Conservation (phyloP, 2,888 invertebrate genomes). For the Nebria salina region DNA sequence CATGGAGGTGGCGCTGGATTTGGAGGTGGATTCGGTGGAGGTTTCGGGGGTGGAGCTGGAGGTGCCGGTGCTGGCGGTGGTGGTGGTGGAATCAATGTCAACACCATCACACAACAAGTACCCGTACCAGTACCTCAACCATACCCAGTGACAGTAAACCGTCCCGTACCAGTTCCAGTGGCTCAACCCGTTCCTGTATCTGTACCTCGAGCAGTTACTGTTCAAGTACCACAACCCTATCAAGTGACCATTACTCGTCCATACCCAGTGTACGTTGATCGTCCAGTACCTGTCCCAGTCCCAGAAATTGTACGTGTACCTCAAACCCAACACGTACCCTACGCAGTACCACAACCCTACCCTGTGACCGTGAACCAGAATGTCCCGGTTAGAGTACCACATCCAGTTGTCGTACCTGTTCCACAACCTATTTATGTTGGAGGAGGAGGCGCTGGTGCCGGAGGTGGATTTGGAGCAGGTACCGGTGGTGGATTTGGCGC, state of each 20-base stretch:
- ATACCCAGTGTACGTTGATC: conserved; percentile 58
- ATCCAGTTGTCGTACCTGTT: conserved; percentile 66
- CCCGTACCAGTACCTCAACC: conserved; percentile 60
- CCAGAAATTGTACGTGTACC: conserved; percentile 65
- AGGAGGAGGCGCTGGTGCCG: conserved; percentile 51
- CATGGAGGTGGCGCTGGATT: conserved; percentile 45
- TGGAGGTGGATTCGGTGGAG: conserved; percentile 44
- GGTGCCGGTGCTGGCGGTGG: conserved; percentile 20
- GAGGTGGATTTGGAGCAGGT: conserved; percentile 47
- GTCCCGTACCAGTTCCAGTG: conserved; percentile 66
- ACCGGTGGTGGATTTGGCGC: conserved; percentile 13
- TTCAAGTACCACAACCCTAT: conserved; percentile 60
- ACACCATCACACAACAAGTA: conserved; percentile 57
- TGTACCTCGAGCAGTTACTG: conserved; percentile 64
- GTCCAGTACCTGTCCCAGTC: conserved; percentile 60
- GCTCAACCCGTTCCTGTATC: conserved; percentile 66
- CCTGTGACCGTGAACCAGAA: conserved; percentile 68
- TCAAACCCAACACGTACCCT: conserved; percentile 61
- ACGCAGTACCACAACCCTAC: conserved; percentile 66
- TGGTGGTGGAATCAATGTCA: conserved; percentile 51
- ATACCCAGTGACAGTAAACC: conserved; percentile 62
- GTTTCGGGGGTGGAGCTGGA: conserved; percentile 19
- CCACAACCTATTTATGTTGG: conserved; percentile 63
- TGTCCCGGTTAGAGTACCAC: conserved; percentile 65
- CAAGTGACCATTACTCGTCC: conserved; percentile 59